Percentiles rank a stretch among this genome's conserved stretches.
phyloP scores from a whole-genome alignment of 2,797 vertebrate species.

The Knipowitschia caucasica region DNA sequence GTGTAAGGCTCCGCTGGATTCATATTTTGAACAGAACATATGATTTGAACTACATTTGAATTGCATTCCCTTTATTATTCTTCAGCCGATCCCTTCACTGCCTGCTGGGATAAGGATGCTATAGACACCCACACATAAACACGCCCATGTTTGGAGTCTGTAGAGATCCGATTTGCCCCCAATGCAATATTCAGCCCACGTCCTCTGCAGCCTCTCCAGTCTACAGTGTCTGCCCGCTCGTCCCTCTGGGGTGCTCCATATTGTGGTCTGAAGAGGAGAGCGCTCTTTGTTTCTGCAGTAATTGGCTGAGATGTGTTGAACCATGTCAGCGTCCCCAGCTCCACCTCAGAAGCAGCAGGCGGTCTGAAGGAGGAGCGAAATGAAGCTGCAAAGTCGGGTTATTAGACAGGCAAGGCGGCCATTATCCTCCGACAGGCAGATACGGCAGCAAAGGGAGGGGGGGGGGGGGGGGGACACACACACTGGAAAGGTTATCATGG shows the following conservation, averaged over 20 bases:
- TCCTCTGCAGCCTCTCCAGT: slow-evolving; percentile 25
- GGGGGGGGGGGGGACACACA: slow-evolving; percentile 35
- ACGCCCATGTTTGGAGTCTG: slow-evolving; percentile 10
- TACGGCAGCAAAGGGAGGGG: slow-evolving; percentile 44
- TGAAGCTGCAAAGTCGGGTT: slow-evolving; percentile 43
- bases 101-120: not conserved
- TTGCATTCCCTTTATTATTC: not conserved
- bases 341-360: slow-evolving; percentile 56
- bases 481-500: slow-evolving; percentile 71
- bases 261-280: slow-evolving; percentile 48
- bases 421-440: slow-evolving; percentile 62
- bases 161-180: slow-evolving; percentile 24
- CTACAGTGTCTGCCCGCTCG: slow-evolving; percentile 26
- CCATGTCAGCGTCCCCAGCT: slow-evolving; percentile 67
- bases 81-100: not conserved
- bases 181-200: slow-evolving; percentile 19
- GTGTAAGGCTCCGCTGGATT: too few relatives aligned
- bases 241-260: slow-evolving; percentile 51
- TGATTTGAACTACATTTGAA: not conserved
- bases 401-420: slow-evolving; percentile 54
- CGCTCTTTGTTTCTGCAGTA: slow-evolving; percentile 68
- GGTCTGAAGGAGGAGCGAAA: slow-evolving; percentile 41
- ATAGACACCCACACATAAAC: not conserved
- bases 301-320: slow-evolving; percentile 72
- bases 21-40: not conserved